Evolutionary conservation across 2,888 invertebrate genomes (phyloP).

Genomic region (Listrodromus nycthemerus): DNA sequence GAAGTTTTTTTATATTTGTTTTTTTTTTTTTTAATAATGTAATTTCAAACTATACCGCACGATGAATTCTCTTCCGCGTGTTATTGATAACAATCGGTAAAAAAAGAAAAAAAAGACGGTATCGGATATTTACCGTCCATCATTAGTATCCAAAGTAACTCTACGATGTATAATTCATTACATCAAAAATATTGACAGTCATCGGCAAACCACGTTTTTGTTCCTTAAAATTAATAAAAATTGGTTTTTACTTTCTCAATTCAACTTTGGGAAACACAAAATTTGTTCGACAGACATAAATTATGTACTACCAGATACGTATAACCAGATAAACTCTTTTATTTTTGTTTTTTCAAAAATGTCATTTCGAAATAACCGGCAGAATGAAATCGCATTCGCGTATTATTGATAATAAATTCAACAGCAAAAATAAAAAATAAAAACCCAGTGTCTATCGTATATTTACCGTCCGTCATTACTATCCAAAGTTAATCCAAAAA

Average conservation of each 20-base stretch:
- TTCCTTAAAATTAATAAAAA: background rate
- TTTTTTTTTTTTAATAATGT: background rate
- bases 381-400: background rate
- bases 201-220: background rate
- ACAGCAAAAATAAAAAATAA: background rate
- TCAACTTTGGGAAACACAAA: background rate
- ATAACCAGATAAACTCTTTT: background rate
- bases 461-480: background rate
- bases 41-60: background rate
- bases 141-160: background rate
- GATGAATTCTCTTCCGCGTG: background rate
- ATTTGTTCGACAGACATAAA: background rate
- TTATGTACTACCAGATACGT: too few relatives aligned
- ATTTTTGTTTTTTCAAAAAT: background rate
- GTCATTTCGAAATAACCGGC: background rate
- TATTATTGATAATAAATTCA: background rate
- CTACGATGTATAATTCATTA: background rate
- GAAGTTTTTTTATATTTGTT: background rate
- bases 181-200: background rate
- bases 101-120: background rate
- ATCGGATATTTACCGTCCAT: background rate
- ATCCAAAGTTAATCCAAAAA: background rate
- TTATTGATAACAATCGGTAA: background rate
- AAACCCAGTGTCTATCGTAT: background rate
- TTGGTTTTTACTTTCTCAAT: background rate